Evolutionary conservation across 2,797 vertebrate genomes (phyloP).

Genomic region (Valencia hispanica): DNA sequence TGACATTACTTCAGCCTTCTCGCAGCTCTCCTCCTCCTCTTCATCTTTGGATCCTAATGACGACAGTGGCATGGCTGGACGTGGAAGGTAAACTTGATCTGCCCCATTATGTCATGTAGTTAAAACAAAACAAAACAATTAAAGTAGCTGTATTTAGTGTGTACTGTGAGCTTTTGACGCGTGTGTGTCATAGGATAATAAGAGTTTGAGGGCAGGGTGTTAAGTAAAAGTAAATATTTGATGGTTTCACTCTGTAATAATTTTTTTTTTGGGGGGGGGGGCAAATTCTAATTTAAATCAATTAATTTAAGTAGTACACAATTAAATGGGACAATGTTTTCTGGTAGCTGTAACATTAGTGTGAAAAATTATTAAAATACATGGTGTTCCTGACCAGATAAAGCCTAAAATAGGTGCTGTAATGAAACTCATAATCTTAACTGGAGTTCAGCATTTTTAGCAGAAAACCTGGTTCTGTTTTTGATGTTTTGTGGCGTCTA

Average conservation of each 20-base stretch:
- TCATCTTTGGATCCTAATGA: constrained; percentile 86
- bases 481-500: not conserved
- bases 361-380: no score
- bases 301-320: not conserved
- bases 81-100: constrained; percentile 86
- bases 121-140: not conserved
- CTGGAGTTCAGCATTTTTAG: not conserved
- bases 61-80: constrained; percentile 80
- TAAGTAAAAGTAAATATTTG: not conserved
- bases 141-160: not conserved
- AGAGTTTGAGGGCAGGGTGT: not conserved
- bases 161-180: not conserved
- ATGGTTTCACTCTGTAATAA: not conserved
- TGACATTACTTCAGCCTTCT: constrained; percentile 83
- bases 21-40: constrained; percentile 76
- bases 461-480: not conserved
- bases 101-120: not conserved
- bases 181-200: not conserved
- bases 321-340: not conserved
- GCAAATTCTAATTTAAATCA: no score
- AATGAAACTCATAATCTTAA: not conserved
- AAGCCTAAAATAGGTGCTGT: not conserved
- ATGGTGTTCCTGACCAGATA: not conserved
- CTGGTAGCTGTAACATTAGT: not conserved
- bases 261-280: not conserved